Evolutionary conservation across 2,113 vertebrate genomes (phyloP), one percentile per base, ranked within the genome.

Genomic region (Morone saxatilis): DNA sequence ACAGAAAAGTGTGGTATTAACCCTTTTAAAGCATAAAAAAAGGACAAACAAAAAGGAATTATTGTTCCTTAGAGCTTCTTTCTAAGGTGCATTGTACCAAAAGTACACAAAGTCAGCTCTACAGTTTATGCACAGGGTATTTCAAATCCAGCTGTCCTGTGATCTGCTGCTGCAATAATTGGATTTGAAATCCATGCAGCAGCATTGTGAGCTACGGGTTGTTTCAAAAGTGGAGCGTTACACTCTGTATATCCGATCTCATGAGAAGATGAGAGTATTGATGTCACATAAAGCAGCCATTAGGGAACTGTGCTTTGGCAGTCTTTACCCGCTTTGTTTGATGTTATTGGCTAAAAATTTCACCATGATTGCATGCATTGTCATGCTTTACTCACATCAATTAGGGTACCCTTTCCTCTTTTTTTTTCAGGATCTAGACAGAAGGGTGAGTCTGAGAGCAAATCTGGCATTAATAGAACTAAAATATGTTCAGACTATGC

Each of bases 131-230:
- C 60, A 17, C 80, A 67, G 67, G 36, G 13, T 71, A 31, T 70
- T 80, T 83, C 11, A 62, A 50, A 78, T 45, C 68, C 53, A 67
- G 25, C 51, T 40, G 57, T 51, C 56, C 59, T 89, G 80, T 86
- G 80, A 88, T 82, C 75, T 51, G 71, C 72, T 60, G 78, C 65
- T 2, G 56, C 65, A 76, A 45, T 85, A 78, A 88, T 85, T 72
- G 76, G 81, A 83, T 78, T 56, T 76, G 41, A 80, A 75, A 84
- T 86, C 81, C 78, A 80, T 71, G 69, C 77, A 25, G 59, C 63
- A 14, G 65, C 38, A 57, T 56, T 61, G 56, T 75, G 80, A 84
- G 78, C 48, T 2, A 4, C 48, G 36, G 17, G 22, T 69, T 74
- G 71, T 76, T 65, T 68, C 16, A 73, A 14, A 84, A 79, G 81